Evolutionary conservation across 2,797 vertebrate species (phyloP).

Genomic region (Huso huso): DNA sequence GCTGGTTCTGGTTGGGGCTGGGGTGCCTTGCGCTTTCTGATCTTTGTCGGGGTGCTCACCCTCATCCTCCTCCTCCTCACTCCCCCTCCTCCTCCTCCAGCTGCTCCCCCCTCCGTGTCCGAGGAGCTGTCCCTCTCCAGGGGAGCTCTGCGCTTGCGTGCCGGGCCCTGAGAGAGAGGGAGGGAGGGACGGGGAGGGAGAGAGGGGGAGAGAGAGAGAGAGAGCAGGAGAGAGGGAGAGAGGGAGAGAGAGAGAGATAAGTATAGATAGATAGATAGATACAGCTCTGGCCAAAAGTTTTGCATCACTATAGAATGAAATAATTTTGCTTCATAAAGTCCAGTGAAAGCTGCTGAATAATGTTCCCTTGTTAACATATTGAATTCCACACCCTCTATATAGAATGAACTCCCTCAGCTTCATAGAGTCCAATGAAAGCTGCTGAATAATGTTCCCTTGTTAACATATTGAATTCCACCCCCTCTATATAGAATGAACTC

Average conservation of each 20-base stretch:
- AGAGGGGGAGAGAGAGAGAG: conserved; percentile 26
- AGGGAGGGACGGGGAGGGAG: conserved; percentile 15
- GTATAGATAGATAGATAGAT: conserved; percentile 6
- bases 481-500: no score
- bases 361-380: no score
- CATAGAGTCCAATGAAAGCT: no score
- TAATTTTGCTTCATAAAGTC: conserved; percentile 1
- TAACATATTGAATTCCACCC: no score
- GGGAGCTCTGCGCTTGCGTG: conserved; percentile 44
- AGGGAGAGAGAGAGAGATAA: conserved; percentile 39
- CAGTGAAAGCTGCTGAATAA: no score
- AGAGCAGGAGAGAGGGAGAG: conserved; percentile 28
- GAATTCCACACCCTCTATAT: no score
- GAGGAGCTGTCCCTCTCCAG: conserved; percentile 39
- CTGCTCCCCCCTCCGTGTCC: conserved; percentile 39
- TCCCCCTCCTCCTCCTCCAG: conserved; percentile 22
- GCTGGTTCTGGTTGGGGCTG: conserved; percentile 40
- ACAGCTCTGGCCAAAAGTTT: conserved; percentile 40
- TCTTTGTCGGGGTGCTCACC: conserved; percentile 29
- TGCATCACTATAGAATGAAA: no score
- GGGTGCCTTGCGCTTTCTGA: conserved; percentile 41
- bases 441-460: no score
- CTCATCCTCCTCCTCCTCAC: conserved; percentile 42
- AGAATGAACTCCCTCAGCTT: no score
- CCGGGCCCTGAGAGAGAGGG: conserved; percentile 36